Conservation (phyloP, 2,113 vertebrate species). For the Myiopsitta monachus region DNA sequence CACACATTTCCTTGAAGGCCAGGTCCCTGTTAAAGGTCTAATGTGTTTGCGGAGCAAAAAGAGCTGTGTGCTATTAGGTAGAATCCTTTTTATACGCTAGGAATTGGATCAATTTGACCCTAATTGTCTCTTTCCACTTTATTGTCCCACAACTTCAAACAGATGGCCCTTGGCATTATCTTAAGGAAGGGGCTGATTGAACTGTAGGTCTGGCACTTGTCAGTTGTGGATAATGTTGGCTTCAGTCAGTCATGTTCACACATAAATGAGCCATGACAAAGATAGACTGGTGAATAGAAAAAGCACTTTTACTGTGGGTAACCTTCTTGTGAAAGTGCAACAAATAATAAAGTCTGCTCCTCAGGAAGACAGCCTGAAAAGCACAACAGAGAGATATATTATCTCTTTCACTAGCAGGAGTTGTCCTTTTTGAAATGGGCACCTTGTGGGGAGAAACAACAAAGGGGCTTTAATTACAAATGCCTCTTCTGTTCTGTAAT, state of each 20-base stretch:
- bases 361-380: slow-evolving; percentile 24
- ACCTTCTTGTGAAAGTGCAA: slow-evolving; percentile 65
- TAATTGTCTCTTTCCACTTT: slow-evolving; percentile 65
- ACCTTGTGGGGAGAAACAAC: not conserved
- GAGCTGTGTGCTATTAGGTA: slow-evolving; percentile 58
- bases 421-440: not conserved
- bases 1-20: slow-evolving; percentile 63
- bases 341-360: slow-evolving; percentile 57
- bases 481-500: not conserved
- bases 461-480: slow-evolving; percentile 20
- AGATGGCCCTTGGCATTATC: slow-evolving; percentile 64
- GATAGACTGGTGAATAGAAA: slow-evolving; percentile 71
- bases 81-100: slow-evolving; percentile 67
- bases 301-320: slow-evolving; percentile 61
- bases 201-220: slow-evolving; percentile 73
- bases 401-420: slow-evolving; percentile 42
- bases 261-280: slow-evolving; percentile 73
- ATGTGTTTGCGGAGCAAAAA: slow-evolving; percentile 65
- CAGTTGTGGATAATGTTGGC: slow-evolving; percentile 65
- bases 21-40: slow-evolving; percentile 67
- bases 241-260: slow-evolving; percentile 74
- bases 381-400: slow-evolving; percentile 19
- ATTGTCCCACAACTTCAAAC: slow-evolving; percentile 72
- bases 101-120: slow-evolving; percentile 71
- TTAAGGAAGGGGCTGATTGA: slow-evolving; percentile 71